phyloP scores from a whole-genome alignment of 2,113 vertebrate genomes.

The Lutjanus erythropterus region DNA sequence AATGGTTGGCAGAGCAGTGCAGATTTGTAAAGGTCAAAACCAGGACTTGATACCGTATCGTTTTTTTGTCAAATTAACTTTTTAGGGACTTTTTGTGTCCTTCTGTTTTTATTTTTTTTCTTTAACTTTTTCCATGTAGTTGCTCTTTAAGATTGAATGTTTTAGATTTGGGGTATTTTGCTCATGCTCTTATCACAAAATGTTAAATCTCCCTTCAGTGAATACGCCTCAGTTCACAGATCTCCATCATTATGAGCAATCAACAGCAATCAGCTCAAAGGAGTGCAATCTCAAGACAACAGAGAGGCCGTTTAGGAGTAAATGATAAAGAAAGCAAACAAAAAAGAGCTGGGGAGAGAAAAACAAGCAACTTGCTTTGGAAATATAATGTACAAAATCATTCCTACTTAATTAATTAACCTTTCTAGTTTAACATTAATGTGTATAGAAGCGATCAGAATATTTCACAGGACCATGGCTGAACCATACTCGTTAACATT shows the following conservation, averaged over 20 bases:
- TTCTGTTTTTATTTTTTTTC: neutral
- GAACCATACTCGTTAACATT: neutral
- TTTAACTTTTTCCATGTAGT: neutral
- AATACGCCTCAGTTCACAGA: neutral
- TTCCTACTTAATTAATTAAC: neutral
- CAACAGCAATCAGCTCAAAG: neutral
- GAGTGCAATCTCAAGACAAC: neutral
- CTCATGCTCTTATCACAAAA: neutral
- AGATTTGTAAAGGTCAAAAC: neutral
- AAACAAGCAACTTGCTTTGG: neutral
- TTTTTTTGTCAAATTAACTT: neutral
- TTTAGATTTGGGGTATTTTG: neutral
- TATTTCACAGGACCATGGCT: neutral
- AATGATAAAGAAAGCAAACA: neutral
- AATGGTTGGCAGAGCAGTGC: neutral
- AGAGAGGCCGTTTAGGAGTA: neutral
- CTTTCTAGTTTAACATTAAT: neutral
- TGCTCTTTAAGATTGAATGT: neutral
- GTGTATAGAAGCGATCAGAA: neutral
- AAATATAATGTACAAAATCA: neutral
- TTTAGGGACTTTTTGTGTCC: neutral
- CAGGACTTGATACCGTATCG: neutral
- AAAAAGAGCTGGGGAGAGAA: neutral
- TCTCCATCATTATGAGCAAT: slow-evolving; percentile 5
- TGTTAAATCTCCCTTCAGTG: neutral